phyloP scores from a whole-genome alignment of 2,888 invertebrate genomes.

The Cerastis rubricosa region DNA sequence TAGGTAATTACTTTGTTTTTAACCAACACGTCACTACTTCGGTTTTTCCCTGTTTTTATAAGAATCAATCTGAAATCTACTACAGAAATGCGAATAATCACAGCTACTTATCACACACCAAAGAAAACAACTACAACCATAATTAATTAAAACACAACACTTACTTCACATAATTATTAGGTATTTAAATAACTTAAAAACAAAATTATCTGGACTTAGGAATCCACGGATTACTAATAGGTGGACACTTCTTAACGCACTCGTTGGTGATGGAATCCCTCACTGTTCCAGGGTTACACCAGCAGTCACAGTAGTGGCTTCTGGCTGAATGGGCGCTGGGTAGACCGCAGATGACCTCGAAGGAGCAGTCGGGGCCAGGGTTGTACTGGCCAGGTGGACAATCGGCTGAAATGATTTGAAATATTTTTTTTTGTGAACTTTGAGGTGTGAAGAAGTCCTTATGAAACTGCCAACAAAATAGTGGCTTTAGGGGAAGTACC shows the following conservation, averaged over 20 bases:
- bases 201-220: constrained; percentile 7
- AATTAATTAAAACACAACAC: constrained; percentile 34
- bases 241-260: constrained; percentile 72
- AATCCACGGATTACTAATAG: not conserved
- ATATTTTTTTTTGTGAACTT: too few relatives aligned
- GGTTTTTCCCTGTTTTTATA: constrained; percentile 31
- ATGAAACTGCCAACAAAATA: not conserved
- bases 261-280: constrained; percentile 67
- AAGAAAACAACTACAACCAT: not conserved
- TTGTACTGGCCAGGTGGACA: constrained; percentile 76
- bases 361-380: constrained; percentile 75
- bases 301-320: constrained; percentile 77
- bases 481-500: too few relatives aligned
- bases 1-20: not conserved
- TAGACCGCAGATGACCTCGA: constrained; percentile 73
- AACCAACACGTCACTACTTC: not conserved
- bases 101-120: not conserved
- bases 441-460: not conserved
- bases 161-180: constrained; percentile 16
- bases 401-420: constrained; percentile 70
- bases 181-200: constrained; percentile 37
- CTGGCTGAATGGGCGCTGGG: constrained; percentile 71
- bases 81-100: not conserved
- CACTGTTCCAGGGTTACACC: constrained; percentile 74
- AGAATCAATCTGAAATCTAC: not conserved